Base-by-base conservation (phyloP, 1,140 invertebrate genomes). In the Ceratitis capitata region DNA sequence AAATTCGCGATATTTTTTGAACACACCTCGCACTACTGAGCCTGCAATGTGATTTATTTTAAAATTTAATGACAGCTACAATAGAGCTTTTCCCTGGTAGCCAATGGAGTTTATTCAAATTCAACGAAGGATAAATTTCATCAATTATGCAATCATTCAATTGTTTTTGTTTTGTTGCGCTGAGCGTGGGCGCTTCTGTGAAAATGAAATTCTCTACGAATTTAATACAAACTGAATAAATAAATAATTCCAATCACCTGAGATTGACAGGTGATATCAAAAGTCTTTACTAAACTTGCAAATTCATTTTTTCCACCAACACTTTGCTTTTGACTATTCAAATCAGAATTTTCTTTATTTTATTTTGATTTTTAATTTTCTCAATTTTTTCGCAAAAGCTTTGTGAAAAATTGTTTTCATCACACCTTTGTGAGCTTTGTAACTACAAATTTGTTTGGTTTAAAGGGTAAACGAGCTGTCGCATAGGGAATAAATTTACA, bases 111-210 rank as follows among this genome's bases (percentile, higher is more conserved):
- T 19, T 35, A 69, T 35, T 69, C 29, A 39, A 69, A 35, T n/a
- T 39, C 26, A 69, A 35, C 61, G 5, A n/a, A 69, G 5, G 32
- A 4, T 14, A 69, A 39, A 39, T 35, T 69, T 19, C 61, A 69
- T 69, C 39, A 69, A 69, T 69, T 69, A 69, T 39, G 61, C 61
- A 35, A 7, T 69, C n/a, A n/a, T n/a, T n/a, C n/a, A n/a, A n/a
- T n/a, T n/a, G n/a, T n/a, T n/a, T n/a, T 69, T 69, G 32, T n/a
- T 39, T 69, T 69, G 61, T 69, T 35, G 32, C n/a, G 14, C 29
- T 69, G 16, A 19, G 61, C 19, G 29, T 58, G 49, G 12, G 16
- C 49, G 49, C 49, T 16, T 23, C 19, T 58, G n/a, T 26, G n/a
- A 14, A 35, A 39, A 35, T 19, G n/a, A 39, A n/a, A 7, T 23